Conservation (phyloP, 2,888 invertebrate species). For the Chalcis sispes region DNA sequence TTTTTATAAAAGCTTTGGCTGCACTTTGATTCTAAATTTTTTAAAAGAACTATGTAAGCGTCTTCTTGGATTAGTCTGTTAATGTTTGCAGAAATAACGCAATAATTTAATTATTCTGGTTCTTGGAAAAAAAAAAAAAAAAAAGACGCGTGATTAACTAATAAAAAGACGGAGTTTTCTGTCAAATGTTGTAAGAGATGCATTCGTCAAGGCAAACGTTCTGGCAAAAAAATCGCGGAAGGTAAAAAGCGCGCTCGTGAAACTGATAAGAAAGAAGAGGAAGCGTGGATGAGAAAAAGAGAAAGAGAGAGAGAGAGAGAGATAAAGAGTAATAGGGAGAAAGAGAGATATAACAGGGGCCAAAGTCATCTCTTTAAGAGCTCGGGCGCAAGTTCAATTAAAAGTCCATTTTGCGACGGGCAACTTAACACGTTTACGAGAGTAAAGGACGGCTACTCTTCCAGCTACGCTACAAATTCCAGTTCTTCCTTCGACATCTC, state of each 20-base stretch:
- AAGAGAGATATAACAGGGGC: not conserved
- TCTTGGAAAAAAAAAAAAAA: too few species aligned
- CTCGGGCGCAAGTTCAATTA: conserved; percentile 32
- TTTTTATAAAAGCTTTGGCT: too few species aligned
- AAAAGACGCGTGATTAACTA: too few species aligned
- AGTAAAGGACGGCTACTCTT: not conserved
- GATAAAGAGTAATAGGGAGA: not conserved
- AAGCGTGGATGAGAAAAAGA: not conserved
- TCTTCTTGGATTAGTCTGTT: too few species aligned
- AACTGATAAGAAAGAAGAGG: not conserved
- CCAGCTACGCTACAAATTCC: not conserved
- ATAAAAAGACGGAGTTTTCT: too few species aligned
- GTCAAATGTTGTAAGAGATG: too few species aligned
- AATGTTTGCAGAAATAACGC: too few species aligned
- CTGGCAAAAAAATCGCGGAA: not conserved
- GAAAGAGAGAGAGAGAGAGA: too few species aligned
- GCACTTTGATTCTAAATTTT: too few species aligned
- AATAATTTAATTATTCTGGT: too few species aligned
- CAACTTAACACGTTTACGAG: conserved; percentile 35
- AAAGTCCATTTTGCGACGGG: conserved; percentile 40
- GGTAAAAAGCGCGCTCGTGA: not conserved
- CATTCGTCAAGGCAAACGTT: too few species aligned
- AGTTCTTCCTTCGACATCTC: not conserved
- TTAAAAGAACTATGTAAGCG: too few species aligned
- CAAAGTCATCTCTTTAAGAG: conserved; percentile 27